Percentiles rank a stretch among this genome's conserved stretches.
Conservation (phyloP, 2,888 invertebrate genomes). For the Lathronympha strigana region DNA sequence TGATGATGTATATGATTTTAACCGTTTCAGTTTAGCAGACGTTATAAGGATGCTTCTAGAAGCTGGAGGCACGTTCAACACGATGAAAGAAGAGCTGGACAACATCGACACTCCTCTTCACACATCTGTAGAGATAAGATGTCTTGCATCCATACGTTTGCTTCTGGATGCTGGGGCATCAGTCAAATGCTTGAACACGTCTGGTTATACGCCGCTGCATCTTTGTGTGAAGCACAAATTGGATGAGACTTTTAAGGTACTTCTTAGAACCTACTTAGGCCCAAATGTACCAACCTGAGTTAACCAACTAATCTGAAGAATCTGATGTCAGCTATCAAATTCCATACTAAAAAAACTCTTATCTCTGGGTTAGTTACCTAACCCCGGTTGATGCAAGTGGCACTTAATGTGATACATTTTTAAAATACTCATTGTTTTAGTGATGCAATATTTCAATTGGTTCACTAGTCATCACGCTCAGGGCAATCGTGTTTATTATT, state of each 20-base stretch:
- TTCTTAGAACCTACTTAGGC: background rate
- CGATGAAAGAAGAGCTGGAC: constrained; percentile 34
- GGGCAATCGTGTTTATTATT: no score
- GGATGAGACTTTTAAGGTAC: constrained; percentile 48
- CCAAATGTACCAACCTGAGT: no score
- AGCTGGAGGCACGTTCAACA: constrained; percentile 31
- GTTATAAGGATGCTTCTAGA: constrained; percentile 38
- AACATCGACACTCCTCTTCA: constrained; percentile 57
- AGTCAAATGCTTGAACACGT: constrained; percentile 46
- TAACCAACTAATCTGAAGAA: no score
- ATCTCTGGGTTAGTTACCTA: no score
- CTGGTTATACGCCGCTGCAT: constrained; percentile 59
- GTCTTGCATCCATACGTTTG: constrained; percentile 51
- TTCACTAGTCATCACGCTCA: no score
- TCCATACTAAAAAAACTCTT: no score
- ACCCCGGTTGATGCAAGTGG: no score
- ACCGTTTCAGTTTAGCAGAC: constrained; percentile 23
- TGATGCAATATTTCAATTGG: no score
- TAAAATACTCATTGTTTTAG: no score
- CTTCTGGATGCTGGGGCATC: constrained; percentile 29
- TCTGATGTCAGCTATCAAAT: no score
- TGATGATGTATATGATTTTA: no score
- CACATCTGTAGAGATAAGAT: constrained; percentile 56
- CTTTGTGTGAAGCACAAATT: constrained; percentile 51
- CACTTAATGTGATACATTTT: no score